Evolutionary conservation across 2,797 vertebrate species (phyloP).

Genomic region (Hoplostethus atlanticus): DNA sequence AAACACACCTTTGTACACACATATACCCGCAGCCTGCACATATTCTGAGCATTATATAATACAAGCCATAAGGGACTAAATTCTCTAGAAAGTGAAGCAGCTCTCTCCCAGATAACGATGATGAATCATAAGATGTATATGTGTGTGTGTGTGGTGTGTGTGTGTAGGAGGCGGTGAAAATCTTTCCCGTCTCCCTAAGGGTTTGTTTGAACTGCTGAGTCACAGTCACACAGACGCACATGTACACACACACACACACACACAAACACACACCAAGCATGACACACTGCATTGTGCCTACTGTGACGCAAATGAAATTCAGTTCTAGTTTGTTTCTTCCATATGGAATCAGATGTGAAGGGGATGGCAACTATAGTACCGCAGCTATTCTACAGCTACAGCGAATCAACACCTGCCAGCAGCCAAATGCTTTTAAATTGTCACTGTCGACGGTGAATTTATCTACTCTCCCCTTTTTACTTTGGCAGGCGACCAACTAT

Average conservation of each 20-base stretch:
- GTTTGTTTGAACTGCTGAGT: constrained; percentile 72
- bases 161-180: constrained; percentile 71
- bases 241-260: background rate
- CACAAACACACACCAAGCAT: constrained; percentile 15
- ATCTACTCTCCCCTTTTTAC: too few relatives aligned
- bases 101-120: constrained; percentile 70
- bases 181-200: constrained; percentile 56
- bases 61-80: constrained; percentile 33
- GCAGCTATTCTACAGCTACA: too few relatives aligned
- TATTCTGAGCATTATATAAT: constrained; percentile 16
- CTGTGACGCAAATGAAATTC: background rate
- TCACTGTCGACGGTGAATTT: too few relatives aligned
- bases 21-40: constrained; percentile 31
- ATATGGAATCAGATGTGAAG: too few relatives aligned
- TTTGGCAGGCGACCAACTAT: too few relatives aligned
- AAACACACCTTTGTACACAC: background rate
- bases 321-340: too few relatives aligned
- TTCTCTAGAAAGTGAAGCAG: constrained; percentile 49
- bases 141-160: constrained; percentile 41
- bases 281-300: constrained; percentile 36
- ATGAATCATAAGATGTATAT: constrained; percentile 75
- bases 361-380: too few relatives aligned
- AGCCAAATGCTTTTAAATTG: too few relatives aligned
- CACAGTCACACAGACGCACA: constrained; percentile 51
- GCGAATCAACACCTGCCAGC: too few relatives aligned